Evolutionary conservation across 2,113 vertebrate species (phyloP).

Genomic region (Ammodramus savannarum): DNA sequence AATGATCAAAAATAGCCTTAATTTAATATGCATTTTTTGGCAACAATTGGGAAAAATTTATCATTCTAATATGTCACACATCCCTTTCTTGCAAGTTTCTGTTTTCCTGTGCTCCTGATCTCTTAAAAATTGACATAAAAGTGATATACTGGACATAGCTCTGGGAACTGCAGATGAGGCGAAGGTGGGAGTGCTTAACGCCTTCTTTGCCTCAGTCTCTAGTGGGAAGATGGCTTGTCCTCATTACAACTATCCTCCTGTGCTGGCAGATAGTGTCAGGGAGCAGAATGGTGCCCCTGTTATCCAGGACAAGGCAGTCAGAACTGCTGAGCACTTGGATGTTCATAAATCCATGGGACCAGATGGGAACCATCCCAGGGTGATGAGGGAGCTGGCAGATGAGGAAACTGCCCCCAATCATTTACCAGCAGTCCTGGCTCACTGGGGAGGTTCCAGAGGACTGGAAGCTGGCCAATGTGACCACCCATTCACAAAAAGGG

Average conservation of each 20-base stretch:
- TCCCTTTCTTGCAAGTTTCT: too few relatives aligned
- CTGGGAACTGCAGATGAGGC: neutral
- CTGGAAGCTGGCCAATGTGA: too few relatives aligned
- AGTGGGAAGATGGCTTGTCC: neutral
- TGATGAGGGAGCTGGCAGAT: neutral
- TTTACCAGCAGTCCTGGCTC: too few relatives aligned
- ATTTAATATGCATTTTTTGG: too few relatives aligned
- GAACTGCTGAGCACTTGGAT: neutral
- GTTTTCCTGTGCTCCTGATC: too few relatives aligned
- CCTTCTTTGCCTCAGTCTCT: neutral
- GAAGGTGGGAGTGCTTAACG: neutral
- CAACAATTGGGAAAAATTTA: too few relatives aligned
- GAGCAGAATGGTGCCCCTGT: neutral
- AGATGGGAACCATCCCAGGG: neutral
- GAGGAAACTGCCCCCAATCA: neutral
- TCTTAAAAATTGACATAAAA: too few relatives aligned
- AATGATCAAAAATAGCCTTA: neutral
- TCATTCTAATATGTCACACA: too few relatives aligned
- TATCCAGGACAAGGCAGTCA: neutral
- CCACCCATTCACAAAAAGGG: too few relatives aligned
- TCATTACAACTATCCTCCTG: neutral
- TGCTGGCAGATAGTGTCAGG: neutral
- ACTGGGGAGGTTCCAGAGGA: too few relatives aligned
- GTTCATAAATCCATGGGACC: neutral
- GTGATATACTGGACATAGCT: too few relatives aligned